A percentile compares a stretch with the other conserved stretches of the same genome.
phyloP scores from a whole-genome alignment of 2,797 vertebrate species.

The Hyperoplus lanceolatus region DNA sequence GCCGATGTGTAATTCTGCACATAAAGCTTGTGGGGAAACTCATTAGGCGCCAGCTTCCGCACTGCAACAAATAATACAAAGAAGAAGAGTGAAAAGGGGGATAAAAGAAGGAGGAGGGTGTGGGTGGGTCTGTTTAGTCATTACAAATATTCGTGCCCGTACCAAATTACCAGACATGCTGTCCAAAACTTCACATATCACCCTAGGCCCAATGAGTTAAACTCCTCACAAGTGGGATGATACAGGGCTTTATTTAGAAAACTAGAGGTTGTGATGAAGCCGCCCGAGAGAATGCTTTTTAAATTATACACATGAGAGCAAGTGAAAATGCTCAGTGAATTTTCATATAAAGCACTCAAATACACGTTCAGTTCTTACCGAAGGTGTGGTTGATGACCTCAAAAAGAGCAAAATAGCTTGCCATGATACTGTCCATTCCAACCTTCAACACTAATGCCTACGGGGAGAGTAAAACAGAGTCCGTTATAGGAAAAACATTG shows the following conservation, averaged over 20 bases:
- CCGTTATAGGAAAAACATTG: constrained; percentile 1
- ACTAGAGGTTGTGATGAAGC: constrained; percentile 24
- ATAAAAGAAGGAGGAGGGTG: constrained; percentile 19
- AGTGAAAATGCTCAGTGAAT: neutral
- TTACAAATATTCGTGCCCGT: constrained; percentile 7
- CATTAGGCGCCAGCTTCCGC: constrained; percentile 95
- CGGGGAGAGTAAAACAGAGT: constrained; percentile 29
- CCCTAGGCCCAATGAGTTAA: constrained; percentile 10
- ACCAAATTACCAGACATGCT: constrained; percentile 28
- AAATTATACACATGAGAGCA: constrained; percentile 13
- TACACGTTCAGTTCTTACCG: constrained; percentile 84
- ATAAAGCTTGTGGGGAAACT: constrained; percentile 98
- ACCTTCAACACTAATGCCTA: constrained; percentile 94
- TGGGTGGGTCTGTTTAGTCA: constrained; percentile 35
- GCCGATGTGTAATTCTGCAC: constrained; percentile 98
- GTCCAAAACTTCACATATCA: constrained; percentile 17
- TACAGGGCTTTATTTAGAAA: constrained; percentile 50
- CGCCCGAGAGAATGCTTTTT: neutral
- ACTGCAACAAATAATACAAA: constrained; percentile 80
- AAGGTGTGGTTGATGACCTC: constrained; percentile 99
- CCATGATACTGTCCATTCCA: constrained; percentile 96
- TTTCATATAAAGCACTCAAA: neutral
- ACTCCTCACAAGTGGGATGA: constrained; percentile 13
- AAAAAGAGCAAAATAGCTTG: constrained; percentile 98
- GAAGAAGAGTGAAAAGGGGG: constrained; percentile 27